Evolutionary conservation across 37 sponge, comb jelly and placozoan genomes (phyloP).

Genomic region (Ianthella basta): DNA sequence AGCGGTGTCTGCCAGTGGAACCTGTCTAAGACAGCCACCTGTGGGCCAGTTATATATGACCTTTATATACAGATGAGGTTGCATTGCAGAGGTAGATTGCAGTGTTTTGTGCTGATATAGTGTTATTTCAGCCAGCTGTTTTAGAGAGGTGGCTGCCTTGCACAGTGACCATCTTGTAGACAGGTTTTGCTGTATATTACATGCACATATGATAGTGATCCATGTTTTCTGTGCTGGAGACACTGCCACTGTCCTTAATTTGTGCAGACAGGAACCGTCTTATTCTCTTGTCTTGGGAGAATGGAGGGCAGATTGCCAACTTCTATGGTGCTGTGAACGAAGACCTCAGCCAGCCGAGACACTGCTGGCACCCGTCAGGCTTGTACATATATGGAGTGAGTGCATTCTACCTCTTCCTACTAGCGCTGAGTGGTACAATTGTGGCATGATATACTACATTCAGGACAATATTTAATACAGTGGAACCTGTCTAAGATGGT

Average conservation of each 20-base stretch:
- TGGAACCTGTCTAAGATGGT: no score
- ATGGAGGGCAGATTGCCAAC: constrained; percentile 83
- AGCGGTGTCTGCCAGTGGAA: not conserved
- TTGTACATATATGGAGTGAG: constrained; percentile 88
- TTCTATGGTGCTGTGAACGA: constrained; percentile 90
- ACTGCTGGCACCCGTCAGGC: constrained; percentile 90
- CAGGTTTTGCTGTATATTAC: no score
- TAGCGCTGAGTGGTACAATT: not conserved
- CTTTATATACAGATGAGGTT: no score
- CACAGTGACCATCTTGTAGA: no score
- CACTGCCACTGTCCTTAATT: no score
- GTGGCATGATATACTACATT: not conserved
- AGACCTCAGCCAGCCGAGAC: constrained; percentile 81
- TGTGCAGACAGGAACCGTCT: constrained; percentile 71
- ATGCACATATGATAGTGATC: no score
- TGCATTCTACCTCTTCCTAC: not conserved
- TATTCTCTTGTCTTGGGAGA: constrained; percentile 62
- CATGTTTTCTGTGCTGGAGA: no score
- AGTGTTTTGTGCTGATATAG: no score
- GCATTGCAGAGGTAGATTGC: no score
- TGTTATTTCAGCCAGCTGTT: no score
- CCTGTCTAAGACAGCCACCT: constrained; percentile 3
- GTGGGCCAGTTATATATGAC: not conserved
- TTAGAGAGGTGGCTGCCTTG: no score
- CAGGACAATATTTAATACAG: no score